A percentile compares a stretch with the other conserved stretches of the same genome.
Evolutionary conservation across 2,888 invertebrate species (phyloP).

Genomic region (Heliconius erato): DNA sequence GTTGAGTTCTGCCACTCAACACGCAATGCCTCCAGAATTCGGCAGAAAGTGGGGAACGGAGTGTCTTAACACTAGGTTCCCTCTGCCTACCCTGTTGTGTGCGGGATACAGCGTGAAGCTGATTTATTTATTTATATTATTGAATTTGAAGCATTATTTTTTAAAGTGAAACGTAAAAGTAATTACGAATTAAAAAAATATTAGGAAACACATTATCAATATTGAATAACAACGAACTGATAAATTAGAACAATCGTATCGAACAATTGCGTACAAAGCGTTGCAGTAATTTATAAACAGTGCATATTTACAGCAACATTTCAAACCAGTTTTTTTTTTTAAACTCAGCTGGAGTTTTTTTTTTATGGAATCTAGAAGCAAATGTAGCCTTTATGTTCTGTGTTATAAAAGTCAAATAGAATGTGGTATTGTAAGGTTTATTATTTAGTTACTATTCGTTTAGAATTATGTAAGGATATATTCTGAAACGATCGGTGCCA

Average conservation of each 20-base stretch:
- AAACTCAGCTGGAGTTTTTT: neutral
- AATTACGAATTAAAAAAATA: constrained; percentile 18
- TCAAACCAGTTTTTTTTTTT: constrained; percentile 64
- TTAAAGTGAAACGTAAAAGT: neutral
- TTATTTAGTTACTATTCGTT: constrained; percentile 32
- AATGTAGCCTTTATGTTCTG: constrained; percentile 30
- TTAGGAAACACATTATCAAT: constrained; percentile 57
- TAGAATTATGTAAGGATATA: constrained; percentile 41
- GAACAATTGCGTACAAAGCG: constrained; percentile 67
- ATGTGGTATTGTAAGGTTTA: neutral
- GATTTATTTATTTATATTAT: too few relatives aligned
- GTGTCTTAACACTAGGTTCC: too few relatives aligned
- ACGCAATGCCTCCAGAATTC: too few relatives aligned
- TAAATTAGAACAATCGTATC: constrained; percentile 73
- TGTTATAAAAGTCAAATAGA: neutral
- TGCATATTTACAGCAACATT: constrained; percentile 65
- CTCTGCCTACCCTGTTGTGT: too few relatives aligned
- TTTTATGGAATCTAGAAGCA: constrained; percentile 22
- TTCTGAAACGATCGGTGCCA: constrained; percentile 21
- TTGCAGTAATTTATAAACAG: constrained; percentile 81
- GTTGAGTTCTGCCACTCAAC: too few relatives aligned
- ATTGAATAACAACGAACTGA: constrained; percentile 63
- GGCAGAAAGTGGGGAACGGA: too few relatives aligned
- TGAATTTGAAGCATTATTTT: neutral
- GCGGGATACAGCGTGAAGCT: too few relatives aligned